A percentile compares a stretch with the other conserved stretches of the same genome.
These are phyloP conservation scores for Alectura lathami DNA, from an alignment of 2,113 vertebrate species.

Conservation along the genomic window DNA sequence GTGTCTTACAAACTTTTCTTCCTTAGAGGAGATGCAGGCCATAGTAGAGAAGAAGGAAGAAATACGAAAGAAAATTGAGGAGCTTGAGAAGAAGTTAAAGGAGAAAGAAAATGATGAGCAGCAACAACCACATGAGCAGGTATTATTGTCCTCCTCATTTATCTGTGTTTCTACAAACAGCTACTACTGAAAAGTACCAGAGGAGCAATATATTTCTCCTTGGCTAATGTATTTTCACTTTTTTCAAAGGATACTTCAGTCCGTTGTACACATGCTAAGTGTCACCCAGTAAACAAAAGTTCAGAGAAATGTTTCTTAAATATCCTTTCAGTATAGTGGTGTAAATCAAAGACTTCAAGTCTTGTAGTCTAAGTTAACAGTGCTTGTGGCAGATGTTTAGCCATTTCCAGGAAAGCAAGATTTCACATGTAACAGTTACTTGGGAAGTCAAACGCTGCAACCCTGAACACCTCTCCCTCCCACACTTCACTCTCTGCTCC, in stretches of 20 bases:
- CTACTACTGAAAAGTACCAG: background rate
- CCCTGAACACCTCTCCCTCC: background rate
- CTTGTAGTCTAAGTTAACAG: background rate
- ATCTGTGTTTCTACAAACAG: background rate
- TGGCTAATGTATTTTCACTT: background rate
- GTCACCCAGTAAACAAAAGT: background rate
- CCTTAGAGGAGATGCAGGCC: constrained; percentile 75
- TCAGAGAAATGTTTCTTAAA: background rate
- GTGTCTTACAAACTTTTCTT: background rate
- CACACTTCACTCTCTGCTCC: background rate
- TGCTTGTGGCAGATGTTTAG: background rate
- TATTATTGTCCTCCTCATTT: constrained; percentile 52
- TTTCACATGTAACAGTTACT: fast-evolving
- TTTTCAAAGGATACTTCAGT: background rate
- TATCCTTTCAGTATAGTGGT: background rate
- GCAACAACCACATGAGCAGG: constrained; percentile 41
- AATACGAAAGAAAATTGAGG: constrained; percentile 77
- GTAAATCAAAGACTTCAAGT: background rate
- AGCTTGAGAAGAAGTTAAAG: constrained; percentile 77
- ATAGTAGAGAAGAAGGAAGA: constrained; percentile 75
- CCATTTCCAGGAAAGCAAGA: background rate
- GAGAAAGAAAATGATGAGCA: constrained; percentile 50
- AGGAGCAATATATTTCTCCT: background rate
- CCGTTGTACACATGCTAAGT: fast-evolving
- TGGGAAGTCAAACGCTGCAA: background rate